These are phyloP conservation scores for Eupithecia abbreviata DNA, from an alignment of 2,888 invertebrate genomes.

Conservation along the genomic window DNA sequence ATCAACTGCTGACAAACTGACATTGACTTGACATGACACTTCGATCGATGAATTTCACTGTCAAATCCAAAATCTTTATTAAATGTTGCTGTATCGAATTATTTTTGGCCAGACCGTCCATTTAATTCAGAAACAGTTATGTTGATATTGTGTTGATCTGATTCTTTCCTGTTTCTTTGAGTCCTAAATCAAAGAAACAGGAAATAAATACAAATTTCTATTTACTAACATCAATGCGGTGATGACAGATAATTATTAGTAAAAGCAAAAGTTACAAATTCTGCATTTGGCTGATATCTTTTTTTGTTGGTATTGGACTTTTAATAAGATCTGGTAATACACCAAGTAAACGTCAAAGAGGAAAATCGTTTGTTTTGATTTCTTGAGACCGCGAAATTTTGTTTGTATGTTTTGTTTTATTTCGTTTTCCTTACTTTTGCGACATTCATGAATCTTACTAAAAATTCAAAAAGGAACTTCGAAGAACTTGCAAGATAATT, in stretches of 20 bases:
- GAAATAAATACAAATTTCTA: not conserved
- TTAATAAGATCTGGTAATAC: not conserved
- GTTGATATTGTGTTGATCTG: not conserved
- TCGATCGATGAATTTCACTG: not conserved
- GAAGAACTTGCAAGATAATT: not conserved
- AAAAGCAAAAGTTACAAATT: not conserved
- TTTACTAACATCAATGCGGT: not conserved
- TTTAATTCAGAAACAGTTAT: not conserved
- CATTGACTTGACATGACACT: not conserved
- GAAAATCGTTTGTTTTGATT: conserved; percentile 3
- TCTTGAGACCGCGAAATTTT: not conserved
- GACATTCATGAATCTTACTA: not conserved
- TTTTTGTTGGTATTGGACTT: not conserved
- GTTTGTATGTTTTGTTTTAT: not conserved
- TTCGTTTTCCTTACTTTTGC: not conserved
- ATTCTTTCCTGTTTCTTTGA: not conserved
- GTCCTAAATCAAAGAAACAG: not conserved
- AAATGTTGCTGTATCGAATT: not conserved
- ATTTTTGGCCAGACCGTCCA: not conserved
- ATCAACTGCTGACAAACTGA: not conserved
- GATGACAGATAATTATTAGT: not conserved
- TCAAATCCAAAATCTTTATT: not conserved
- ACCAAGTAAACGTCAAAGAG: not conserved
- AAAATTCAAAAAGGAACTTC: not conserved
- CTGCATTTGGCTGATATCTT: not conserved